phyloP scores from a whole-genome alignment of 2,113 vertebrate genomes.

The Pimephales promelas region DNA sequence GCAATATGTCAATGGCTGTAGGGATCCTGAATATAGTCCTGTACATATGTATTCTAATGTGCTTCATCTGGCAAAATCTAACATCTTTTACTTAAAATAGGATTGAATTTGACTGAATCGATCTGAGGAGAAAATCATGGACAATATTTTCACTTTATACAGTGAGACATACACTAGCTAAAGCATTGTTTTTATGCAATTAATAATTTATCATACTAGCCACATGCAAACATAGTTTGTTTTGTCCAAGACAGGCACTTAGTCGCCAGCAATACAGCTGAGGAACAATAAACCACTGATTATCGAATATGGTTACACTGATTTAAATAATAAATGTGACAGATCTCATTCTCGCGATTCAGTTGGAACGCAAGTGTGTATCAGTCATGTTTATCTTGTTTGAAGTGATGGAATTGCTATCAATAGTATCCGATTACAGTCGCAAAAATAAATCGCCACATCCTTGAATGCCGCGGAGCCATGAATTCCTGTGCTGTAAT shows the following conservation, averaged over 20 bases:
- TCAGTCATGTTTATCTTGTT: too few species aligned
- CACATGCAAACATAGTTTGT: not conserved
- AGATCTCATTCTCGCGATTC: too few species aligned
- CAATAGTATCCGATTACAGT: not conserved
- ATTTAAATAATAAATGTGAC: not conserved
- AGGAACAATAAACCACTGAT: not conserved
- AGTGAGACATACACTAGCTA: not conserved
- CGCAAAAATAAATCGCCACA: conserved; percentile 2
- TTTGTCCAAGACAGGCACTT: not conserved
- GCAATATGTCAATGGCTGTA: not conserved
- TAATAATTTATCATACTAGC: not conserved
- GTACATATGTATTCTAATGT: not conserved
- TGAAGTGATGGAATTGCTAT: not conserved
- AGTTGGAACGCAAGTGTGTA: too few species aligned
- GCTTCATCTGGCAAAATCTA: not conserved
- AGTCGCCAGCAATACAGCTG: not conserved
- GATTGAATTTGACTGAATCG: not conserved
- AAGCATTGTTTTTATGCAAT: not conserved
- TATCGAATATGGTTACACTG: not conserved
- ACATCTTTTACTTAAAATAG: not conserved
- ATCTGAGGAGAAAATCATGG: not conserved
- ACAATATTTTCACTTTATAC: not conserved
- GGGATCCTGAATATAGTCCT: not conserved
- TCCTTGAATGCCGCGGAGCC: too few species aligned
- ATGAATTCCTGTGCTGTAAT: not conserved